Evolutionary conservation across 2,888 invertebrate species (phyloP), one percentile per base, ranked within the genome.

Genomic region (Exocentrus adspersus): DNA sequence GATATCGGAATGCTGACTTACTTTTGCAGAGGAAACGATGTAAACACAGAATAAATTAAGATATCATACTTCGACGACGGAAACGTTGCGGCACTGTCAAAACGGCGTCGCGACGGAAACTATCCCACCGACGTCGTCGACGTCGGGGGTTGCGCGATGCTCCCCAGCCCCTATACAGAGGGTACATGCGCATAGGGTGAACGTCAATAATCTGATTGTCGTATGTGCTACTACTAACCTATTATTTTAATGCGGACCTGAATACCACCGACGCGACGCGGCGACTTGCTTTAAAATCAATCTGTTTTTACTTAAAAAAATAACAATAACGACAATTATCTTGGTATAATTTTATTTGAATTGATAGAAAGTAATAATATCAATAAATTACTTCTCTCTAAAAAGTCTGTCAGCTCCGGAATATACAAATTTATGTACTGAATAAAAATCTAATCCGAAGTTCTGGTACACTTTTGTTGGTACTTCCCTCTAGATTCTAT

Each of bases 131-230:
- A 21, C 57, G 45, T 19, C 10, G 12, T 4, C 30, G 45, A 30
- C 10, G 12, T 4, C 30, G 14, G 46, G 57, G 57, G 46, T 45
- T 45, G 57, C 57, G 57, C 45, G 45, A 57, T 46, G 57, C 46
- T 37, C 20, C 19, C 46, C 20, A 46, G 30, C 60, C 67, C 41
- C 54, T 10, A 24, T 48, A 43, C 52, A 61, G 65, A n/a, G n/a
- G n/a, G n/a, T 68, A 43, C 51, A 64, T 65, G 72, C 72, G 68
- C 68, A n/a, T n/a, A 66, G 42, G 46, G 14, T 45, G 68, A 66
- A 68, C 70, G 62, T 72, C 72, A 67, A 72, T 72, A 72, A 72
- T 72, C 65, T 69, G 70, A 72, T 71, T 72, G 71, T 69, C 70
- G 68, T 64, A 65, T 64, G 58, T 72, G 67, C 65, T 69, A 65